Conservation (phyloP, 1,140 invertebrate species). For the Helicoverpa zea region DNA sequence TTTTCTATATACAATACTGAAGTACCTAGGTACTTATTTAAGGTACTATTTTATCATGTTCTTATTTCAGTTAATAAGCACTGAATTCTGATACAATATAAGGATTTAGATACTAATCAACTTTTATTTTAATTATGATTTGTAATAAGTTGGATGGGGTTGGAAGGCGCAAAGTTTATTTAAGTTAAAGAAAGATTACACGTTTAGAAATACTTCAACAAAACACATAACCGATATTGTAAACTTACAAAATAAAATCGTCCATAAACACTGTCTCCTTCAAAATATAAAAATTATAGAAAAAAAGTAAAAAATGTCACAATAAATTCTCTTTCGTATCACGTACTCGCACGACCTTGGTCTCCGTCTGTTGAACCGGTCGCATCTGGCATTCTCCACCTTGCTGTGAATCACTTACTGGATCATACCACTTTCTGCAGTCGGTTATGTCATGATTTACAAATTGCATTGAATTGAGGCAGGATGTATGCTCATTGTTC, state of each 20-base stretch:
- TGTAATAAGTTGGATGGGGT: too few species aligned
- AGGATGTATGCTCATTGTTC: background rate
- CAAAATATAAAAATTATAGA: background rate
- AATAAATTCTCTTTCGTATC: conserved; percentile 12
- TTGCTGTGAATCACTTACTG: conserved; percentile 14
- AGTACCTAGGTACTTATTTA: too few species aligned
- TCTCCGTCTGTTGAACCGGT: conserved; percentile 20
- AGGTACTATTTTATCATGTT: too few species aligned
- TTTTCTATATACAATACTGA: too few species aligned
- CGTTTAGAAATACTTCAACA: too few species aligned
- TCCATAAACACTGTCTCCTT: background rate
- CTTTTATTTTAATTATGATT: too few species aligned
- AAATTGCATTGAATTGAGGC: background rate
- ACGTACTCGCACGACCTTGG: conserved; percentile 6
- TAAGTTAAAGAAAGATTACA: too few species aligned
- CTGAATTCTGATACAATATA: too few species aligned
- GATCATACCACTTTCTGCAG: background rate
- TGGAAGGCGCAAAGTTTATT: too few species aligned
- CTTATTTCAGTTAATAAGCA: too few species aligned
- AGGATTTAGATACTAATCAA: too few species aligned
- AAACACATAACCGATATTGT: too few species aligned
- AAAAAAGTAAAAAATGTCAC: background rate
- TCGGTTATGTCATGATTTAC: background rate
- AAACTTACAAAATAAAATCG: background rate
- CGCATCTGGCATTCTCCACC: background rate